Evolutionary conservation across 53 echinoderm and acorn worm species (phyloP).

Genomic region (Hippasteria phrygiana): DNA sequence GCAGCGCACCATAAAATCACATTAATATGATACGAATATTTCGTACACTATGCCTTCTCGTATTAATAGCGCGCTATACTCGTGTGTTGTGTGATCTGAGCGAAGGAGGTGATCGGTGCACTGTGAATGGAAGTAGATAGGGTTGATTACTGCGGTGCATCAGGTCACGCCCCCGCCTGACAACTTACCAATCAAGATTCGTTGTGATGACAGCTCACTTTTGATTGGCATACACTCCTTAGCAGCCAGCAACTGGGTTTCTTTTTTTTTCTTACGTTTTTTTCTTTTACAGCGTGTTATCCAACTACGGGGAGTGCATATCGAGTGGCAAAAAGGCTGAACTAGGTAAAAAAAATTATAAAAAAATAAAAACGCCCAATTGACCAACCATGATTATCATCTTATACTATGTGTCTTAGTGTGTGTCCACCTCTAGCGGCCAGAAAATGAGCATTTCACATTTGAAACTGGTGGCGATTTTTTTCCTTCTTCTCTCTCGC

Average conservation of each 20-base stretch:
- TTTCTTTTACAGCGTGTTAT: constrained; percentile 19
- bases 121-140: constrained; percentile 14
- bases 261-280: background rate
- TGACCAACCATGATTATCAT: constrained; percentile 47
- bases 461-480: constrained; percentile 54
- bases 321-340: constrained; percentile 44
- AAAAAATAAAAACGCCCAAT: constrained; percentile 21
- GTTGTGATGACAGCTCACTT: constrained; percentile 47
- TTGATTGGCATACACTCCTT: constrained; percentile 60
- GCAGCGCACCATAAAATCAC: constrained; percentile 45
- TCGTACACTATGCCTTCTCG: constrained; percentile 23
- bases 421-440: constrained; percentile 34
- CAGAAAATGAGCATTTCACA: constrained; percentile 80
- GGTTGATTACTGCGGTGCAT: constrained; percentile 52
- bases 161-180: constrained; percentile 67
- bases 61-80: background rate
- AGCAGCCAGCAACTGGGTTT: background rate
- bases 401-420: constrained; percentile 21
- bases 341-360: constrained; percentile 50
- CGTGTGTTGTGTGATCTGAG: background rate
- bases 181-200: constrained; percentile 51
- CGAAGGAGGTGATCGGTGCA: background rate
- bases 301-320: constrained; percentile 17
- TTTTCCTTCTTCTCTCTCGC: background rate
- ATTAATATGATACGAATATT: constrained; percentile 63